A percentile compares a stretch with the other conserved stretches of the same genome.
phyloP scores from a whole-genome alignment of 1,140 invertebrate species.

The Sitodiplosis mosellana region DNA sequence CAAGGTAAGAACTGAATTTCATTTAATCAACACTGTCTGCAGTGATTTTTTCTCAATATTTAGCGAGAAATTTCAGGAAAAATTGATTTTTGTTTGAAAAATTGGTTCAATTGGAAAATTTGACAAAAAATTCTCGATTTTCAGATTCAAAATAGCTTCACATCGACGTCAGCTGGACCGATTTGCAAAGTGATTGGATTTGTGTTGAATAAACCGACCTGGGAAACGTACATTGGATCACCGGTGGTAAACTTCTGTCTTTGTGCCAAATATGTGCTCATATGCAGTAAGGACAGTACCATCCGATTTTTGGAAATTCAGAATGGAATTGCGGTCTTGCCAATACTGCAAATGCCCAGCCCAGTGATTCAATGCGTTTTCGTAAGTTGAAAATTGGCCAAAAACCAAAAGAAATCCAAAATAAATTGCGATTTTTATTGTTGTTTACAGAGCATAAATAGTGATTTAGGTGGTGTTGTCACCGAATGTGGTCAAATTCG shows the following conservation, averaged over 20 bases:
- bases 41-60: too few species aligned
- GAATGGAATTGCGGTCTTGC: conserved; percentile 16
- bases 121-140: too few species aligned
- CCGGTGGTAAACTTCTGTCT: conserved; percentile 21
- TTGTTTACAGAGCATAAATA: conserved; percentile 2
- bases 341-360: conserved; percentile 15
- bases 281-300: conserved; percentile 20
- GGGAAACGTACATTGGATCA: conserved; percentile 14
- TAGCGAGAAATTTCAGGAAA: too few species aligned
- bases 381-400: conserved; percentile 11
- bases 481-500: conserved; percentile 18
- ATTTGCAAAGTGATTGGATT: conserved; percentile 15
- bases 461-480: conserved; percentile 16
- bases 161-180: conserved; percentile 16
- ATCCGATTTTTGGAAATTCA: conserved; percentile 16
- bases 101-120: too few species aligned
- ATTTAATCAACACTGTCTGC: too few species aligned
- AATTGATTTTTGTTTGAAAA: too few species aligned
- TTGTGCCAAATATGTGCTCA: conserved; percentile 19
- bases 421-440: not conserved
- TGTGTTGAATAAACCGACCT: not conserved
- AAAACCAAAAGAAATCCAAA: not conserved
- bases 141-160: conserved; percentile 16
- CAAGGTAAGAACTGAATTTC: too few species aligned
- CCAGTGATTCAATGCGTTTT: conserved; percentile 18